Percentiles rank a stretch among this genome's conserved stretches.
Conservation (phyloP, 2,888 invertebrate genomes). For the Euzetes globulus region DNA sequence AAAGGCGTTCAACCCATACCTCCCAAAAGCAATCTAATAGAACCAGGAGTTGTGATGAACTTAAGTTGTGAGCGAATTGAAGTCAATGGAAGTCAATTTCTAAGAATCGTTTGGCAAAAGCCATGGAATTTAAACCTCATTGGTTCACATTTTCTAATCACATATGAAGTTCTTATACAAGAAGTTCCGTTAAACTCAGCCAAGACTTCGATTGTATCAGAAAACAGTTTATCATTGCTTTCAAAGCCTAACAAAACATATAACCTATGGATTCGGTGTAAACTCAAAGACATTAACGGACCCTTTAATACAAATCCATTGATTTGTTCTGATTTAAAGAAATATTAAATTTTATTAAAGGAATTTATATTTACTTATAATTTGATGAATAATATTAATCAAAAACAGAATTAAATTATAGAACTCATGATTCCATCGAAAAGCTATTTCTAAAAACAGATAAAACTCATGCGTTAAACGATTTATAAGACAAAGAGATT, state of each 20-base stretch:
- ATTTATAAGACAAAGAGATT: no score
- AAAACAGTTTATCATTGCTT: slow-evolving; percentile 18
- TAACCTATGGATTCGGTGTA: slow-evolving; percentile 39
- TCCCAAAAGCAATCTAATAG: background rate
- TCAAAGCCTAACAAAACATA: background rate
- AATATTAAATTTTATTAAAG: background rate
- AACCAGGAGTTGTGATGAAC: slow-evolving; percentile 4
- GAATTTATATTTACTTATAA: background rate
- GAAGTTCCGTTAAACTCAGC: slow-evolving; percentile 19
- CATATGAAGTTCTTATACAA: slow-evolving; percentile 40
- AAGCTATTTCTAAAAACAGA: no score
- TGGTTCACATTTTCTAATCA: background rate
- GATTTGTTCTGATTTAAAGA: slow-evolving; percentile 22
- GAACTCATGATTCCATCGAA: no score
- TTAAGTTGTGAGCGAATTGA: background rate
- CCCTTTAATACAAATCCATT: slow-evolving; percentile 38
- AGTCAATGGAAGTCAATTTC: background rate
- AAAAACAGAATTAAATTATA: no score
- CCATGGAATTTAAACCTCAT: slow-evolving; percentile 40
- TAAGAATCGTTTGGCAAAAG: slow-evolving; percentile 32
- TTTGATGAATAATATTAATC: no score
- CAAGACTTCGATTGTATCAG: slow-evolving; percentile 31
- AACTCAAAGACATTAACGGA: slow-evolving; percentile 36
- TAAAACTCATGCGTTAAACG: no score
- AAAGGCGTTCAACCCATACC: no score